phyloP scores from a whole-genome alignment of 2,888 invertebrate species.

The Pollenia amentaria region DNA sequence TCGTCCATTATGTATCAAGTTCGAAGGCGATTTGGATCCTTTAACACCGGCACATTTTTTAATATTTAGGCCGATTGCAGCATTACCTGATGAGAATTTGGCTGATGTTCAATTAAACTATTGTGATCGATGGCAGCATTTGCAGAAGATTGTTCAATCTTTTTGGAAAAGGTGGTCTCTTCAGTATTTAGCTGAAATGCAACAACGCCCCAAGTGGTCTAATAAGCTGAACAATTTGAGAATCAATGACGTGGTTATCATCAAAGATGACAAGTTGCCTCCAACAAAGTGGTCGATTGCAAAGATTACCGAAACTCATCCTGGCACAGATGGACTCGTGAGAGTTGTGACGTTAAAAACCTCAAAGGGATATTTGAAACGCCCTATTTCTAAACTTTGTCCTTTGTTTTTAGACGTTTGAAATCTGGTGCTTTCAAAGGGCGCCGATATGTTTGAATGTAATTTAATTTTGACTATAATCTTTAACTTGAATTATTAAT shows the following conservation, averaged over 20 bases:
- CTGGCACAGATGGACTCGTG: neutral
- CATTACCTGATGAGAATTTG: no score
- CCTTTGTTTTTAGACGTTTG: no score
- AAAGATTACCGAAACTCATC: neutral
- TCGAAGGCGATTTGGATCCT: neutral
- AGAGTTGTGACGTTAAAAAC: neutral
- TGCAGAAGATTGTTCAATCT: neutral
- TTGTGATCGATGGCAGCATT: neutral
- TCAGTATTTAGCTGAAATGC: neutral
- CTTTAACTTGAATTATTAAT: no score
- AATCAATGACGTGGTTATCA: neutral
- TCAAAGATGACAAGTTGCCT: neutral
- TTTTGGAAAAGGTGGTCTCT: neutral
- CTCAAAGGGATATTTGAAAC: neutral
- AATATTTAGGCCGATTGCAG: neutral
- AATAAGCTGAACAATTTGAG: neutral
- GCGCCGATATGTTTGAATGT: constrained; percentile 11
- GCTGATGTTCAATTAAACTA: neutral
- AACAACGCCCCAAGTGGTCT: neutral
- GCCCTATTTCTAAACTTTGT: neutral
- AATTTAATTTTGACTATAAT: no score
- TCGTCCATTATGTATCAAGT: neutral
- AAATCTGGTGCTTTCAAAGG: neutral
- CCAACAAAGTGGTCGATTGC: neutral
- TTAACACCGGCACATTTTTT: neutral